These are phyloP conservation scores for Helostoma temminkii DNA, from an alignment of 2,797 vertebrate genomes.

Conservation along the genomic window DNA sequence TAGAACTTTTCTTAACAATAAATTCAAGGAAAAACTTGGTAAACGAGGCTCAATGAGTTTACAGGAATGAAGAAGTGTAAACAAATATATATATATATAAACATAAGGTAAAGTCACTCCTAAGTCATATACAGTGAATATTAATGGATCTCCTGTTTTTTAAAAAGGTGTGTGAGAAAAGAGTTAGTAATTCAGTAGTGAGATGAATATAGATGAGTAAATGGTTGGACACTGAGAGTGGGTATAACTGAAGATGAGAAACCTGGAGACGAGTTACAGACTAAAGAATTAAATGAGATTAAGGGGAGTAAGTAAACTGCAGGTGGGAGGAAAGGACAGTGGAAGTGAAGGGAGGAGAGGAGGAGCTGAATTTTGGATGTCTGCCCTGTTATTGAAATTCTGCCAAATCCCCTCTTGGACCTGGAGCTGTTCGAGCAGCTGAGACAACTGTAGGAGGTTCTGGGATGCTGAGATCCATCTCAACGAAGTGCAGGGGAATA, in stretches of 20 bases:
- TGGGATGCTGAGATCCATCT: constrained; percentile 45
- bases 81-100: too few species aligned
- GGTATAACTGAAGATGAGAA: background rate
- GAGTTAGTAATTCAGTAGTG: background rate
- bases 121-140: too few species aligned
- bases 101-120: too few species aligned
- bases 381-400: constrained; percentile 57
- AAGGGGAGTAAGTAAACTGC: constrained; percentile 4
- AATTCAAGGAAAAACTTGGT: too few species aligned
- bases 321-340: constrained; percentile 34
- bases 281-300: constrained; percentile 1
- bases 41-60: too few species aligned
- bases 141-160: too few species aligned
- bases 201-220: constrained; percentile 22
- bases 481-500: constrained; percentile 30
- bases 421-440: constrained; percentile 46
- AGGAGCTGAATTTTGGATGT: constrained; percentile 55
- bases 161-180: constrained; percentile 20
- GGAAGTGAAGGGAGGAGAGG: constrained; percentile 22
- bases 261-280: background rate
- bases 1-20: too few species aligned
- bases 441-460: constrained; percentile 65
- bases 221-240: background rate
- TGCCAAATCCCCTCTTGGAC: constrained; percentile 67
- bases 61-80: too few species aligned